Percentiles rank a stretch among this genome's conserved stretches.
phyloP scores from a whole-genome alignment of 2,113 vertebrate genomes.

The Lanius collurio region DNA sequence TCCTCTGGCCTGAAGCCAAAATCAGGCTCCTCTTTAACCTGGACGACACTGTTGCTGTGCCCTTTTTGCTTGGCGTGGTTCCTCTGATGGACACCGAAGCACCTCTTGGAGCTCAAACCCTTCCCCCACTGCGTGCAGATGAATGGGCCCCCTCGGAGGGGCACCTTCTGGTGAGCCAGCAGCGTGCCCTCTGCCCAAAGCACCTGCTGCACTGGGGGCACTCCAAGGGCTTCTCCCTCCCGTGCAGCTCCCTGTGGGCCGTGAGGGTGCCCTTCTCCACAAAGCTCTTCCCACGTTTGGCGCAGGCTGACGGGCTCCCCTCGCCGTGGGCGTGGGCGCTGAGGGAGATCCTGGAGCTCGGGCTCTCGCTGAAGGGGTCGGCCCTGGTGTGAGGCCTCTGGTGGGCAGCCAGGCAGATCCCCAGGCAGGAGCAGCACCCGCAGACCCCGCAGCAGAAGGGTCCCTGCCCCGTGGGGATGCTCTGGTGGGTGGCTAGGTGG shows the following conservation, averaged over 20 bases:
- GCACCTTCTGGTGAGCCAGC: conserved; percentile 23
- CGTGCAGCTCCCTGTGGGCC: neutral
- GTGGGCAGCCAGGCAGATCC: neutral
- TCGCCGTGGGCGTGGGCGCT: neutral
- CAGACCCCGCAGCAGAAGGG: neutral
- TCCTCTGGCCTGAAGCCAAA: neutral
- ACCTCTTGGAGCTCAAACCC: conserved; percentile 6
- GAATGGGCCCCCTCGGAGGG: neutral
- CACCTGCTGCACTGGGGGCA: neutral
- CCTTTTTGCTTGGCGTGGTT: neutral
- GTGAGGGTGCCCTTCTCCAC: conserved; percentile 15
- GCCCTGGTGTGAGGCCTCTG: neutral
- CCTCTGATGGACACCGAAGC: neutral
- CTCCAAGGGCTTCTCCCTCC: neutral
- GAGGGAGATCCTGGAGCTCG: neutral
- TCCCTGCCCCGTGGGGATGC: neutral
- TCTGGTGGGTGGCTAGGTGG: neutral
- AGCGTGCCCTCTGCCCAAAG: conserved; percentile 6
- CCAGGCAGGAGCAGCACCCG: neutral
- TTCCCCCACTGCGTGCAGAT: conserved; percentile 4
- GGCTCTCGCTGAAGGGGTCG: neutral
- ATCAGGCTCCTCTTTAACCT: neutral
- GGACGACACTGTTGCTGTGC: neutral
- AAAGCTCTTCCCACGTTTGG: neutral
- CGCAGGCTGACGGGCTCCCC: neutral